Percentiles rank a stretch among this genome's conserved stretches.
These are phyloP conservation scores for Pterostichus niger DNA, from an alignment of 2,888 invertebrate genomes.

Conservation along the genomic window DNA sequence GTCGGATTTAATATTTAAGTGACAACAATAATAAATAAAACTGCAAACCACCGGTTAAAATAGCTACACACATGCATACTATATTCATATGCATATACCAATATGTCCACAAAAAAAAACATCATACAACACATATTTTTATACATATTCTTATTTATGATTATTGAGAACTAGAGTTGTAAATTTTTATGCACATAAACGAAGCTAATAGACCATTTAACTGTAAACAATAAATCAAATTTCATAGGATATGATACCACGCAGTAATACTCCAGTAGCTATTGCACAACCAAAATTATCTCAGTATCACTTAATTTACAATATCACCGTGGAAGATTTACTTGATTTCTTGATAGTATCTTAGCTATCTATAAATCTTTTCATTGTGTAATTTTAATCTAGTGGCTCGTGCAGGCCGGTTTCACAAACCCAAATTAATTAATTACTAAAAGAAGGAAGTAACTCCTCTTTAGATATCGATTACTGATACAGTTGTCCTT, in stretches of 20 bases:
- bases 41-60: no score
- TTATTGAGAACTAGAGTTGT: neutral
- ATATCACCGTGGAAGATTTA: conserved; percentile 27
- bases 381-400: conserved; percentile 52
- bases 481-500: conserved; percentile 34
- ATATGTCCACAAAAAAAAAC: no score
- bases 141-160: neutral
- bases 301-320: conserved; percentile 19
- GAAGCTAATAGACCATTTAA: neutral
- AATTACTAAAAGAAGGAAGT: conserved; percentile 54
- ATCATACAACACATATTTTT: no score
- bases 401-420: conserved; percentile 60
- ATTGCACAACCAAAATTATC: neutral
- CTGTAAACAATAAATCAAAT: conserved; percentile 1
- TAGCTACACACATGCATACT: no score
- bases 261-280: neutral
- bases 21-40: no score
- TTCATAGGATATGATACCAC: neutral
- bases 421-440: conserved; percentile 58
- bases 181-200: neutral
- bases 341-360: conserved; percentile 16
- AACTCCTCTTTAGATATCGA: conserved; percentile 27
- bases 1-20: no score
- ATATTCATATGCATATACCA: no score
- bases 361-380: conserved; percentile 45